Percentiles rank a stretch among this genome's conserved stretches.
Evolutionary conservation across 2,797 vertebrate genomes (phyloP).

Genomic region (Gadopsis marmoratus): DNA sequence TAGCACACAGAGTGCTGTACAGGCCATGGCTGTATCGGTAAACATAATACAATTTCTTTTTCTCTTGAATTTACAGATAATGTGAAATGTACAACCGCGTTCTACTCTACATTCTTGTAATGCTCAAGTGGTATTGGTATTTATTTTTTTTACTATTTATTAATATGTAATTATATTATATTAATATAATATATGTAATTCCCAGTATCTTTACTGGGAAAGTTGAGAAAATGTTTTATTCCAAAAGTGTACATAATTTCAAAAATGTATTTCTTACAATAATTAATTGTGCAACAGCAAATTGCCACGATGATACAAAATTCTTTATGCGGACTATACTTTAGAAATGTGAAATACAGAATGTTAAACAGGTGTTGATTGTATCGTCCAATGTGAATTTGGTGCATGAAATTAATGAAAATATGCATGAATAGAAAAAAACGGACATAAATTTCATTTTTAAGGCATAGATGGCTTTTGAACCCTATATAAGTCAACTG

Average conservation of each 20-base stretch:
- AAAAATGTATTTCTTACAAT: neutral
- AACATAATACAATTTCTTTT: neutral
- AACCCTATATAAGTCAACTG: constrained; percentile 3
- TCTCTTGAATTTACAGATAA: neutral
- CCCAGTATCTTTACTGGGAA: neutral
- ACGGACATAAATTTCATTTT: neutral
- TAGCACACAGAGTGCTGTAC: constrained; percentile 7
- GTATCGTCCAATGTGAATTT: neutral
- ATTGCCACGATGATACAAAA: neutral
- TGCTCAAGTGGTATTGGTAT: neutral
- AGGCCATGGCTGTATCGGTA: neutral
- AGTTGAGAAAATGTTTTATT: neutral
- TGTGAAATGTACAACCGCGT: neutral
- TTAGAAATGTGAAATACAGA: neutral
- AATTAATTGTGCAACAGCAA: neutral
- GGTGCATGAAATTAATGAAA: neutral
- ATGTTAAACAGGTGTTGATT: neutral
- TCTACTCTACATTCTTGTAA: neutral
- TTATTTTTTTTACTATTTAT: no score
- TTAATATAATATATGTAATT: no score
- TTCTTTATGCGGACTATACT: neutral
- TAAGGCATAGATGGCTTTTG: neutral
- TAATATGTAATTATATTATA: no score
- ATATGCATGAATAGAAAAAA: neutral
- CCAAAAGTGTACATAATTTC: neutral